Base-by-base conservation (phyloP, 1,140 invertebrate species). In the Lerema accius region DNA sequence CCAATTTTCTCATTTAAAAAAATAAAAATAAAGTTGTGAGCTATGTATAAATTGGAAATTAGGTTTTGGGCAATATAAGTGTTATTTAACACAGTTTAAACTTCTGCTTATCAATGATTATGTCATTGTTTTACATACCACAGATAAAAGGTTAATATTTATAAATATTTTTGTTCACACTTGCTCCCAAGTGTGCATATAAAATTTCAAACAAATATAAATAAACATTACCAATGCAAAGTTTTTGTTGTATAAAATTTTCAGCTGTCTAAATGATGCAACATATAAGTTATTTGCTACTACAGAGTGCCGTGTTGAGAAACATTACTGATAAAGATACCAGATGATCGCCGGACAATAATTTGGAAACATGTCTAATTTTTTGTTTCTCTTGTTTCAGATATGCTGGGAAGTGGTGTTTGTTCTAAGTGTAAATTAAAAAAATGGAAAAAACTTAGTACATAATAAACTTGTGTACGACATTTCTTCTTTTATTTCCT, bases 251-350 rank as follows among this genome's bases (percentile, higher is more conserved):
- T 32, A 32, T 28, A 49, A 23, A 23, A 50, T 51, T 51, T 6
- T 32, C 15, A 48, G 53, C 16, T 17, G 53, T 23, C 50, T 59
- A 74, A 71, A 82, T 90, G 87, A 90, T 90, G 87, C 77, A 63
- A 73, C 46, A 71, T 63, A 49, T 51, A 65, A 69, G 69, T 75
- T 85, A 90, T 90, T 90, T 90, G 88, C 88, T 90, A 90, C 88
- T 90, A 69, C 88, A 86, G 88, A 90, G 49, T 84, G 88, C 82
- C 80, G 68, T 90, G 88, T 88, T 78, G 80, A 77, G 35, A 46
- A 69, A 53, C 53, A 42, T 67, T 63, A 63, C 82, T 89, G 82
- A 86, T 80, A 32, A 26, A 5, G 6, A 16, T 14, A n/a, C 35
- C 10, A 42, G 11, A 46, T 17, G 11, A 46, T 17, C 35, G 19